A percentile compares a stretch with the other conserved stretches of the same genome.
phyloP scores from a whole-genome alignment of 1,140 invertebrate species.

The Diuraphis noxia region DNA sequence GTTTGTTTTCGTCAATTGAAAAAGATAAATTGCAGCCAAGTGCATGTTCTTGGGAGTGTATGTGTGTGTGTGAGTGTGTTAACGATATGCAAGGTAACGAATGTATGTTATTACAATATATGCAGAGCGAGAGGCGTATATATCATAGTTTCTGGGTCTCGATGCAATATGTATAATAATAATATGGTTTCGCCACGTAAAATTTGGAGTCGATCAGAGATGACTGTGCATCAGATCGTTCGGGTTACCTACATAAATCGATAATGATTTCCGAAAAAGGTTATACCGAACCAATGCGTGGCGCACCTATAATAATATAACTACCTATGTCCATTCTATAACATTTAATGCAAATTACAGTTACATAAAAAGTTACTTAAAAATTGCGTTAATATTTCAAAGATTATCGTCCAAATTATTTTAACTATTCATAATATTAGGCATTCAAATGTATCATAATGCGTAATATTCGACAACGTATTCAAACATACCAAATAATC shows the following conservation, averaged over 20 bases:
- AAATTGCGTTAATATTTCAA: no score
- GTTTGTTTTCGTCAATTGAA: neutral
- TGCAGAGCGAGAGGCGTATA: neutral
- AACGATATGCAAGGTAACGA: neutral
- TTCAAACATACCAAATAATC: no score
- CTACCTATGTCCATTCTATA: neutral
- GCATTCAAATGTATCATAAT: no score
- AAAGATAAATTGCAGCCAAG: neutral
- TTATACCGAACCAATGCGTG: neutral
- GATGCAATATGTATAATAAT: neutral
- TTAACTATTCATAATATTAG: no score
- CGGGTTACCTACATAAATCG: neutral
- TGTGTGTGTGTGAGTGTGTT: neutral
- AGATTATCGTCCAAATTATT: no score
- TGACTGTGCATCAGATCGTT: neutral
- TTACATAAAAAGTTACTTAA: neutral
- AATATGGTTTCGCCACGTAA: neutral
- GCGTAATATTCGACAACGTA: no score
- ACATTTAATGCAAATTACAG: neutral
- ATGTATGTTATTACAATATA: neutral
- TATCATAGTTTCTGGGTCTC: neutral
- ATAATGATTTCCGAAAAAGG: slow-evolving; percentile 8
- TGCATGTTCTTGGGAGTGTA: neutral
- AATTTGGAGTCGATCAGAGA: neutral
- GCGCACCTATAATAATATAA: neutral